Percentiles rank a stretch among this genome's conserved stretches.
phyloP scores from a whole-genome alignment of 2,888 invertebrate genomes.

The Malthinus seriepunctatus region DNA sequence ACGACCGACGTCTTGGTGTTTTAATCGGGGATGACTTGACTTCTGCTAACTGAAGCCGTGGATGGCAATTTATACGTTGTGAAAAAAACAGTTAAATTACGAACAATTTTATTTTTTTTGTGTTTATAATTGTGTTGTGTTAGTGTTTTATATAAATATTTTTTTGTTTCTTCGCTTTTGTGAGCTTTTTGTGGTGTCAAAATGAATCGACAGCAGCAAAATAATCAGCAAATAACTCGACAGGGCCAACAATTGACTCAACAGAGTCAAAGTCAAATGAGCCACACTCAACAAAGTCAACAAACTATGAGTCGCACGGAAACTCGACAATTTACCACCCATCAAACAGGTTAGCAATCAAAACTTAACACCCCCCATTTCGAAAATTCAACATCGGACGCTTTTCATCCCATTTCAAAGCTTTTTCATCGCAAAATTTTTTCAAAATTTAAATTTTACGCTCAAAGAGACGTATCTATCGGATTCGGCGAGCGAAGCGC shows the following conservation, averaged over 20 bases:
- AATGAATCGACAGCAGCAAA: slow-evolving; percentile 78
- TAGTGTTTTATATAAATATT: slow-evolving; percentile 39
- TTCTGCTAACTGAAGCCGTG: slow-evolving; percentile 68
- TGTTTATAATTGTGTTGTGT: slow-evolving; percentile 44
- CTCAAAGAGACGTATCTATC: no score
- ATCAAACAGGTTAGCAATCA: slow-evolving; percentile 67
- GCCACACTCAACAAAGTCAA: slow-evolving; percentile 53
- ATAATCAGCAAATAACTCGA: slow-evolving; percentile 47
- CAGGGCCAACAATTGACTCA: slow-evolving; percentile 56
- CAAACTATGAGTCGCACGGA: slow-evolving; percentile 71
- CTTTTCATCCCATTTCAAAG: slow-evolving; percentile 6
- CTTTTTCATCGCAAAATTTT: slow-evolving; percentile 13
- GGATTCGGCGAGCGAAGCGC: no score
- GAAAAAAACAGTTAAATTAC: slow-evolving; percentile 41
- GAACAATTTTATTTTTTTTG: slow-evolving; percentile 40
- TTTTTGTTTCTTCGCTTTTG: slow-evolving; percentile 41
- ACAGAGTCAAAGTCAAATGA: slow-evolving; percentile 57
- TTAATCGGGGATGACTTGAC: slow-evolving; percentile 73
- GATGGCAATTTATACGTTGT: slow-evolving; percentile 51
- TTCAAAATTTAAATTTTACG: no score
- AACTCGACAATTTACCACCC: slow-evolving; percentile 74
- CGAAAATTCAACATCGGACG: background rate
- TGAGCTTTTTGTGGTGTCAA: slow-evolving; percentile 56
- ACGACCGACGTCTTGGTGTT: slow-evolving; percentile 91
- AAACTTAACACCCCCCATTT: background rate